Evolutionary conservation across 2,888 invertebrate species (phyloP).

Genomic region (Leucophora obtusa): DNA sequence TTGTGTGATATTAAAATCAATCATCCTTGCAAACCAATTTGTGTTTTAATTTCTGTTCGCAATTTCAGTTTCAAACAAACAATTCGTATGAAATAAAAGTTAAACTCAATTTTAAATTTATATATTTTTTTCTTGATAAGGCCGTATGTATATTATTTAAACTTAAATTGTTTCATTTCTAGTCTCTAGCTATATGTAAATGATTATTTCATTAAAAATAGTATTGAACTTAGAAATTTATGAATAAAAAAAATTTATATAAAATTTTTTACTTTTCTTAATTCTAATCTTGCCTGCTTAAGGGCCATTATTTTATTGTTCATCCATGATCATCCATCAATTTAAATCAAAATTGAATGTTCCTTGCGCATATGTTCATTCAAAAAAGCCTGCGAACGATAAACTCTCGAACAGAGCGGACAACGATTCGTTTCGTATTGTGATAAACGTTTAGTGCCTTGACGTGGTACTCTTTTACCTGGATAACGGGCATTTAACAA

Average conservation of each 20-base stretch:
- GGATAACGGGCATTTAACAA: conserved; percentile 66
- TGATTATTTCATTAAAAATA: background rate
- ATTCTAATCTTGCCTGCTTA: conserved; percentile 54
- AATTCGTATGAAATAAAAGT: too few species aligned
- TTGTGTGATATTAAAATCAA: too few species aligned
- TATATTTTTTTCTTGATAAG: background rate
- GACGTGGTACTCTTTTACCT: conserved; percentile 69
- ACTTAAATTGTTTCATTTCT: background rate
- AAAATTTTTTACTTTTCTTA: conserved; percentile 14
- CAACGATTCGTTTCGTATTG: conserved; percentile 76
- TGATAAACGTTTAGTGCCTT: conserved; percentile 70
- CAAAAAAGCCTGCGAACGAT: conserved; percentile 77
- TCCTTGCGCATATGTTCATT: conserved; percentile 79
- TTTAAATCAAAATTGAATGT: conserved; percentile 77
- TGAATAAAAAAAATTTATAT: background rate
- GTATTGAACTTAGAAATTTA: background rate
- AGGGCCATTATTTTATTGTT: background rate
- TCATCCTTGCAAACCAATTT: too few species aligned
- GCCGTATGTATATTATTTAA: background rate
- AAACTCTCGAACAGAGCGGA: conserved; percentile 77
- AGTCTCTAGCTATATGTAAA: background rate
- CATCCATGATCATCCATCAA: background rate
- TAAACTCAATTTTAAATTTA: too few species aligned
- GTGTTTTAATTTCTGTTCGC: too few species aligned
- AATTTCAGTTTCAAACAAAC: too few species aligned